Evolutionary conservation across 2,113 vertebrate genomes (phyloP).

Genomic region (Oryzias curvinotus): DNA sequence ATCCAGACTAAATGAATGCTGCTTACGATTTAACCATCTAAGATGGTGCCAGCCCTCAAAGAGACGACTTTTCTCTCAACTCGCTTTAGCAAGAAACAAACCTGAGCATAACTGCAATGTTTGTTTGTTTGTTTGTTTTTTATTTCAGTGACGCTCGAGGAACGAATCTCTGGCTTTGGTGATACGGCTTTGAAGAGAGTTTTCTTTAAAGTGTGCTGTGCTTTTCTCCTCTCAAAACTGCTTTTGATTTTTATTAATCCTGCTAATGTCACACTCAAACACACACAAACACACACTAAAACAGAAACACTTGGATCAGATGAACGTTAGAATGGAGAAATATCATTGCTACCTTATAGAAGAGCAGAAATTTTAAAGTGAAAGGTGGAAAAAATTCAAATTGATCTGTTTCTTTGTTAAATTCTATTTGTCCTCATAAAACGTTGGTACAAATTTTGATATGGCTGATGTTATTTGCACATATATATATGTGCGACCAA

Average conservation of each 20-base stretch:
- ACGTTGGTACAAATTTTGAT: too few relatives aligned
- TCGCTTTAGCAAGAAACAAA: slow-evolving; percentile 50
- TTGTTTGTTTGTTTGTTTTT: slow-evolving; percentile 56
- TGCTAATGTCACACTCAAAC: slow-evolving; percentile 35
- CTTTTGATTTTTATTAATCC: slow-evolving; percentile 68
- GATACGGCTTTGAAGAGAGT: slow-evolving; percentile 68
- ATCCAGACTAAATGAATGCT: too few relatives aligned
- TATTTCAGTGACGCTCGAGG: slow-evolving; percentile 61
- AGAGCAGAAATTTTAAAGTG: too few relatives aligned
- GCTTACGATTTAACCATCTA: not conserved
- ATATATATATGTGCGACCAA: too few relatives aligned
- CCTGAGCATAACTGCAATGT: slow-evolving; percentile 59
- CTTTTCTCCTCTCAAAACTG: slow-evolving; percentile 59
- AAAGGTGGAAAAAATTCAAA: too few relatives aligned
- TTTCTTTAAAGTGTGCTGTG: slow-evolving; percentile 63
- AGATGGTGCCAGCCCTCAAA: slow-evolving; percentile 7
- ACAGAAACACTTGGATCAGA: slow-evolving; percentile 40
- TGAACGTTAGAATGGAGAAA: slow-evolving; percentile 29
- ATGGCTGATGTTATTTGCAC: too few relatives aligned
- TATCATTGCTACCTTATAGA: not conserved
- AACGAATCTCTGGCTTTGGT: slow-evolving; percentile 63
- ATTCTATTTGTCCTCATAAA: too few relatives aligned
- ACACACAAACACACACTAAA: slow-evolving; percentile 14
- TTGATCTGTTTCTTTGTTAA: too few relatives aligned
- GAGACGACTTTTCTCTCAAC: slow-evolving; percentile 25